Conservation (phyloP, 2,113 vertebrate species). For the Nothocercus julius region DNA sequence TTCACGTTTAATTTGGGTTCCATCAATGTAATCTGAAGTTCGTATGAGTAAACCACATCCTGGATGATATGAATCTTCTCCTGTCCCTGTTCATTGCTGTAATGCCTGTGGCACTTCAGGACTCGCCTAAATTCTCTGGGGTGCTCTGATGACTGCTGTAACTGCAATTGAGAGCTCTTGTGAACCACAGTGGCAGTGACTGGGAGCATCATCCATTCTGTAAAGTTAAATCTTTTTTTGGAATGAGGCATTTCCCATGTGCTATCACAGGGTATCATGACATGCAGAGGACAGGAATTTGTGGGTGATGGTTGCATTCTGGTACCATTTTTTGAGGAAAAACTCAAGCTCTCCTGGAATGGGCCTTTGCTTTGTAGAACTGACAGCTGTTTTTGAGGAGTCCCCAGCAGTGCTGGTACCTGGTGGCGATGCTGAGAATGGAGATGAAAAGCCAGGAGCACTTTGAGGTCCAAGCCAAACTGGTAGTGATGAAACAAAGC, state of each 20-base stretch:
- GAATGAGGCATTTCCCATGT: neutral
- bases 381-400: neutral
- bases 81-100: neutral
- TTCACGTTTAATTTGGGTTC: neutral
- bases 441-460: neutral
- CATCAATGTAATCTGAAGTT: neutral
- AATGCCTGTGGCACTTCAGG: neutral
- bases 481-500: too few relatives aligned
- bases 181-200: neutral
- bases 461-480: neutral
- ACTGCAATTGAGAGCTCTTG: neutral
- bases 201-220: neutral
- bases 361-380: accelerated
- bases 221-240: neutral
- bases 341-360: neutral
- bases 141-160: neutral
- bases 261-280: neutral
- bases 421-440: accelerated
- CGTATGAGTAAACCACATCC: neutral
- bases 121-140: neutral
- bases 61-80: neutral
- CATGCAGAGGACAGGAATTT: neutral
- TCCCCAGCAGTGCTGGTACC: neutral
- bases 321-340: too few relatives aligned
- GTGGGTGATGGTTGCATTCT: neutral